These are phyloP conservation scores for Nesogale talazaci DNA, from an alignment of 2,113 vertebrate genomes.

Conservation along the genomic window DNA sequence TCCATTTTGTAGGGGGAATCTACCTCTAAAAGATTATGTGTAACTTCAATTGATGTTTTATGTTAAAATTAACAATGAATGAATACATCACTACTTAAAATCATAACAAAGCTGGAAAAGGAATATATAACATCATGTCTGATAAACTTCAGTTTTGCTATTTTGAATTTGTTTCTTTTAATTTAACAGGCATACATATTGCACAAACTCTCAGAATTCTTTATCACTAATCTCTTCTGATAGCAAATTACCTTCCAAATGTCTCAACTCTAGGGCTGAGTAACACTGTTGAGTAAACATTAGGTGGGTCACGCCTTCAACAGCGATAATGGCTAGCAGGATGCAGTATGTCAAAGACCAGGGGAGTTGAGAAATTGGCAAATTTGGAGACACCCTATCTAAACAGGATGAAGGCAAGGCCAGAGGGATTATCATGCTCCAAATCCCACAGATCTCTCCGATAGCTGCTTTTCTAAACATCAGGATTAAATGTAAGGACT, in stretches of 20 bases:
- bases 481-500: conserved; percentile 67
- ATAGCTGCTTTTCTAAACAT: conserved; percentile 65
- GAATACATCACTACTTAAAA: neutral
- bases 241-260: conserved; percentile 61
- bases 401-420: conserved; percentile 72
- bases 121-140: neutral
- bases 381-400: conserved; percentile 61
- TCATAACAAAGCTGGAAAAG: neutral
- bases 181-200: neutral
- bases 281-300: conserved; percentile 60
- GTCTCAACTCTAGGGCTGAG: conserved; percentile 69
- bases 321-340: conserved; percentile 28
- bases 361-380: conserved; percentile 61
- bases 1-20: neutral
- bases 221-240: conserved; percentile 63
- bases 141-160: conserved; percentile 2
- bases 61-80: conserved; percentile 26
- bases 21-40: conserved; percentile 22
- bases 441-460: conserved; percentile 48
- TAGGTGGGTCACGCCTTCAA: conserved; percentile 60
- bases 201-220: conserved; percentile 45
- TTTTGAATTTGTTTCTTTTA: neutral
- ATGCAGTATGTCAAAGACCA: conserved; percentile 56
- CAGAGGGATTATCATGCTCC: conserved; percentile 50
- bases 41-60: neutral